Conservation (phyloP, 2,113 vertebrate species). For the Heteronetta atricapilla region DNA sequence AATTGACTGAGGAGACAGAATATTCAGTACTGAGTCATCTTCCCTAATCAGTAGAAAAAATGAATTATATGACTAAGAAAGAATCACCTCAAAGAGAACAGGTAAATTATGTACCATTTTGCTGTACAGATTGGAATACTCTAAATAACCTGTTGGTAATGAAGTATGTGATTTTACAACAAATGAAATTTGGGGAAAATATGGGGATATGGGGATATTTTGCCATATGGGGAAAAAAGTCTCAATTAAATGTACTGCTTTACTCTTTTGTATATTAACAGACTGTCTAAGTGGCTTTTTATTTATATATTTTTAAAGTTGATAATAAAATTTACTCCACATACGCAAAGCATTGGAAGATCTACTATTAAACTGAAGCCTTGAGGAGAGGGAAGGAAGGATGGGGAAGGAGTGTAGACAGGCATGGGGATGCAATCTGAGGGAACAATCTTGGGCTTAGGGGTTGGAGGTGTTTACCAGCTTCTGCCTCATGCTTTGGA, state of each 20-base stretch:
- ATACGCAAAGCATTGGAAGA: neutral
- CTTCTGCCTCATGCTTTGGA: fast-evolving
- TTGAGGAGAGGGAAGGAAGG: neutral
- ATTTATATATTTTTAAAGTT: neutral
- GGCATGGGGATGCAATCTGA: neutral
- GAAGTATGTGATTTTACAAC: neutral
- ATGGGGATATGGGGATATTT: no score
- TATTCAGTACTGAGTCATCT: slow-evolving; percentile 56
- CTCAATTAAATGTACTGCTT: neutral
- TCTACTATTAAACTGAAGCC: neutral
- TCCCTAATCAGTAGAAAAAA: slow-evolving; percentile 48
- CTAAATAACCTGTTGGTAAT: slow-evolving; percentile 7
- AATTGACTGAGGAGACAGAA: slow-evolving; percentile 27
- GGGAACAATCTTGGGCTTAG: neutral
- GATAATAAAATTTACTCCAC: neutral
- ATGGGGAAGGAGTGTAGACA: neutral
- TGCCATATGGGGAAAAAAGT: neutral
- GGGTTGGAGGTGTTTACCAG: neutral
- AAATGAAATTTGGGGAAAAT: neutral
- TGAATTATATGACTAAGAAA: slow-evolving; percentile 53
- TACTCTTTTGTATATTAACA: neutral
- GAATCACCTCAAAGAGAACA: slow-evolving; percentile 39
- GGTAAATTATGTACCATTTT: slow-evolving; percentile 27
- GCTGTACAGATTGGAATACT: neutral
- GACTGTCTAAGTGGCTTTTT: neutral